Evolutionary conservation across 2,888 invertebrate species (phyloP).

Genomic region (Lycophotia porphyrea): DNA sequence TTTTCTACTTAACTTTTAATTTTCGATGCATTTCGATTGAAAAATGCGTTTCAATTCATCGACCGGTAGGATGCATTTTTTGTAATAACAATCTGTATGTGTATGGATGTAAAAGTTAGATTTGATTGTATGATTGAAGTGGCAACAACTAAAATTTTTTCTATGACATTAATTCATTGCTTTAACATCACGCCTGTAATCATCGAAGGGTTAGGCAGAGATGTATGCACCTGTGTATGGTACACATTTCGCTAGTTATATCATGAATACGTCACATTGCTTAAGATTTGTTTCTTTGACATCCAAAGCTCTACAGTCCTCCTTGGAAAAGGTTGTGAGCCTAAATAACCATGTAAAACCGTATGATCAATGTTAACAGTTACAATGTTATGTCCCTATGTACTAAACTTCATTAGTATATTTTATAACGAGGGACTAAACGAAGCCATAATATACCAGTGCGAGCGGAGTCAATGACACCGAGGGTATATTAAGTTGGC

Average conservation of each 20-base stretch:
- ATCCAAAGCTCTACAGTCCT: neutral
- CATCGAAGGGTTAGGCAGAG: neutral
- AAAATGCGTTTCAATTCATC: neutral
- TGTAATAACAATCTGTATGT: neutral
- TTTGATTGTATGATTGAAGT: neutral
- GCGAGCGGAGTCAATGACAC: too few relatives aligned
- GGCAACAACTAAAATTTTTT: neutral
- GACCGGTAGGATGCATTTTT: neutral
- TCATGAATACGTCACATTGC: neutral
- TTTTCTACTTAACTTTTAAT: neutral
- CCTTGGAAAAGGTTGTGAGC: neutral
- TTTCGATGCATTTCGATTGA: neutral
- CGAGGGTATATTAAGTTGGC: too few relatives aligned
- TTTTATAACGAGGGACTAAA: too few relatives aligned
- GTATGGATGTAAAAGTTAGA: neutral
- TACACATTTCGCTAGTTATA: neutral
- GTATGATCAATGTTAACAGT: neutral
- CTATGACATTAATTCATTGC: neutral
- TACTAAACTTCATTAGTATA: slow-evolving; percentile 2
- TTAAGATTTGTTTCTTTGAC: neutral
- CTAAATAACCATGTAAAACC: neutral
- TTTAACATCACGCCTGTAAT: neutral
- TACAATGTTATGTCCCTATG: neutral
- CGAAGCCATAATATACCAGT: too few relatives aligned
- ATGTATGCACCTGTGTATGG: neutral